These are phyloP conservation scores for Odontesthes bonariensis DNA, from an alignment of 2,113 vertebrate species.

Conservation along the genomic window DNA sequence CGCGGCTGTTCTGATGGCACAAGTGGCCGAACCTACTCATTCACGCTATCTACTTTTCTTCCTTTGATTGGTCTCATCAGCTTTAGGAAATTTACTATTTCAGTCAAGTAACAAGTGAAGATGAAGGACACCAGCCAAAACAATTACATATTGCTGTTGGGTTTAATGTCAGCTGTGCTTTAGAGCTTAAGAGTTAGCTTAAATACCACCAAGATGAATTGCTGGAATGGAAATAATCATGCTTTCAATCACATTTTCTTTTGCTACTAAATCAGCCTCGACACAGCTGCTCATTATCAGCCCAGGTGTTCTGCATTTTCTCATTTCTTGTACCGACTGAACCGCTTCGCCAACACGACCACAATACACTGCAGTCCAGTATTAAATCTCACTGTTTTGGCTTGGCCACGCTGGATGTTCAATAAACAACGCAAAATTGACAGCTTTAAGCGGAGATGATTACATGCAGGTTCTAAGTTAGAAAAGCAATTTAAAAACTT, in stretches of 20 bases:
- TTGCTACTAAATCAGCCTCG: neutral
- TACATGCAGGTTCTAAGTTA: neutral
- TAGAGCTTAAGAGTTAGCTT: neutral
- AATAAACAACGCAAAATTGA: neutral
- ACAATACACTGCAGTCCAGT: neutral
- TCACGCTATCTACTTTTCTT: no score
- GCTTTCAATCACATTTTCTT: neutral
- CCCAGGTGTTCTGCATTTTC: conserved; percentile 15
- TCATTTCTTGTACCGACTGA: neutral
- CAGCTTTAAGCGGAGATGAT: neutral
- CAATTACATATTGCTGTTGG: no score
- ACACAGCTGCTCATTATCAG: neutral
- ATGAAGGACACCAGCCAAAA: neutral
- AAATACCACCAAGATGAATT: conserved; percentile 6
- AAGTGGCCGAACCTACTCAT: no score
- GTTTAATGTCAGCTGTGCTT: neutral
- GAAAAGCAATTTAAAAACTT: neutral
- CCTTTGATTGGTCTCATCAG: no score
- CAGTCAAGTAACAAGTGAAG: neutral
- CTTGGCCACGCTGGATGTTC: neutral
- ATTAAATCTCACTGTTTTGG: neutral
- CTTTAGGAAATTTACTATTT: neutral
- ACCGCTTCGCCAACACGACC: neutral
- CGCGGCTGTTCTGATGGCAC: no score
- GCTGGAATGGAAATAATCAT: neutral